A percentile compares a stretch with the other conserved stretches of the same genome.
Evolutionary conservation across 2,888 invertebrate genomes (phyloP).

Genomic region (Acronicta psi): DNA sequence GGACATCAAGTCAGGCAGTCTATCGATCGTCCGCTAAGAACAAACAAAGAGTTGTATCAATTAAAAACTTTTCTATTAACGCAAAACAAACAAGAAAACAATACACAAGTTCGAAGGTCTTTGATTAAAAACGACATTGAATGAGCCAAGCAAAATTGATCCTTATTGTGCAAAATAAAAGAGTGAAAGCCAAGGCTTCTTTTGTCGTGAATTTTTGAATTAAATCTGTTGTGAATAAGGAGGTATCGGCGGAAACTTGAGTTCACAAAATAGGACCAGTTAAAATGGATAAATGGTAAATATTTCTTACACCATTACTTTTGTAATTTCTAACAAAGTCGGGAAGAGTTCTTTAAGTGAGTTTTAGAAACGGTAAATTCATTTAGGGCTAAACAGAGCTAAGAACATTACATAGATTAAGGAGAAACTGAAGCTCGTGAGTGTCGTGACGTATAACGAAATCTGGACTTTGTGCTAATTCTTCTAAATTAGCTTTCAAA

Average conservation of each 20-base stretch:
- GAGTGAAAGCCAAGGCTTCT: constrained; percentile 54
- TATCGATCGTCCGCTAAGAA: constrained; percentile 57
- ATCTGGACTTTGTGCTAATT: too few species aligned
- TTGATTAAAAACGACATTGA: constrained; percentile 75
- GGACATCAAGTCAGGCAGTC: constrained; percentile 39
- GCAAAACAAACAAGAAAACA: constrained; percentile 72
- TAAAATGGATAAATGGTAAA: constrained; percentile 52
- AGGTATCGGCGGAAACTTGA: constrained; percentile 52
- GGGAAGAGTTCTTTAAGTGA: constrained; percentile 4
- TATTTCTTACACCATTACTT: constrained; percentile 34
- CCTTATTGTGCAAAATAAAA: constrained; percentile 62
- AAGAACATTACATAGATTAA: too few species aligned
- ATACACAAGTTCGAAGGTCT: constrained; percentile 72
- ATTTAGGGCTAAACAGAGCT: not conserved
- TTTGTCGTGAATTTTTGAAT: constrained; percentile 58
- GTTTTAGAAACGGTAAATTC: not conserved
- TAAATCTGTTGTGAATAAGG: constrained; percentile 65
- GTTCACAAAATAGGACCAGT: constrained; percentile 54
- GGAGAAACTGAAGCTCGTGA: too few species aligned
- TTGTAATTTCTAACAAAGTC: constrained; percentile 31
- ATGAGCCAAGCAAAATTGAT: constrained; percentile 60
- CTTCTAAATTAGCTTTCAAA: too few species aligned
- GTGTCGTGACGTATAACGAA: too few species aligned
- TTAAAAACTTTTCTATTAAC: constrained; percentile 78
- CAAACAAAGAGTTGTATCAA: constrained; percentile 70